These are phyloP conservation scores for Encarsia formosa DNA, from an alignment of 2,888 invertebrate species.

Conservation along the genomic window DNA sequence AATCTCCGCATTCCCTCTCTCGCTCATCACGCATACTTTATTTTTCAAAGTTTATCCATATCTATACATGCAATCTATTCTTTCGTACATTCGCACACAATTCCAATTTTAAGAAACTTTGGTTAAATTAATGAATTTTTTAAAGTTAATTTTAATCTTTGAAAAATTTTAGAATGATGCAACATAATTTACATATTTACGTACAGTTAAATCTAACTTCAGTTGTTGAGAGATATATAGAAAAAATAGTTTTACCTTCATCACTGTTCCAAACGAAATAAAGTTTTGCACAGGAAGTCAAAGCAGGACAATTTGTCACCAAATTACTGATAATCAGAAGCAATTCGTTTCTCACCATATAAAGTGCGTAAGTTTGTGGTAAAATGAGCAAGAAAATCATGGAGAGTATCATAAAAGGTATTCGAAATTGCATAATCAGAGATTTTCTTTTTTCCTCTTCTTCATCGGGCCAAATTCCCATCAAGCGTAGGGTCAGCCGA, in stretches of 20 bases:
- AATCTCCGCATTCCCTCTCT: too few relatives aligned
- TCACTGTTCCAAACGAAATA: slow-evolving; percentile 8
- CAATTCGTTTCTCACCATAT: not conserved
- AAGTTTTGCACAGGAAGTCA: slow-evolving; percentile 1
- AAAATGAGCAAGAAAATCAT: not conserved
- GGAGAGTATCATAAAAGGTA: slow-evolving; percentile 2
- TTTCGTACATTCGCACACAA: too few relatives aligned
- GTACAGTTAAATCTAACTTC: too few relatives aligned
- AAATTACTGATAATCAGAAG: slow-evolving; percentile 3
- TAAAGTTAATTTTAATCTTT: too few relatives aligned
- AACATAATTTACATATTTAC: too few relatives aligned
- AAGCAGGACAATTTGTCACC: not conserved
- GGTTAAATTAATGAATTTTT: too few relatives aligned
- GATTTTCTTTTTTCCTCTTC: not conserved
- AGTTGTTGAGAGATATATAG: too few relatives aligned
- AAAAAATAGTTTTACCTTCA: not conserved
- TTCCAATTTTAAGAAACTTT: too few relatives aligned
- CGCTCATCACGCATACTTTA: too few relatives aligned
- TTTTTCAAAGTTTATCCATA: too few relatives aligned
- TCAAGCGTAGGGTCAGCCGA: slow-evolving; percentile 4
- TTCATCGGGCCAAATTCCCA: slow-evolving; percentile 13
- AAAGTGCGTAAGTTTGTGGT: slow-evolving; percentile 8
- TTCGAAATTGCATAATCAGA: not conserved
- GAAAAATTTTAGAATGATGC: too few relatives aligned
- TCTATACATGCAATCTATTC: too few relatives aligned